Percentiles rank a stretch among this genome's conserved stretches.
phyloP scores from a whole-genome alignment of 2,888 invertebrate species.

The Leptinotarsa rubiginosa region DNA sequence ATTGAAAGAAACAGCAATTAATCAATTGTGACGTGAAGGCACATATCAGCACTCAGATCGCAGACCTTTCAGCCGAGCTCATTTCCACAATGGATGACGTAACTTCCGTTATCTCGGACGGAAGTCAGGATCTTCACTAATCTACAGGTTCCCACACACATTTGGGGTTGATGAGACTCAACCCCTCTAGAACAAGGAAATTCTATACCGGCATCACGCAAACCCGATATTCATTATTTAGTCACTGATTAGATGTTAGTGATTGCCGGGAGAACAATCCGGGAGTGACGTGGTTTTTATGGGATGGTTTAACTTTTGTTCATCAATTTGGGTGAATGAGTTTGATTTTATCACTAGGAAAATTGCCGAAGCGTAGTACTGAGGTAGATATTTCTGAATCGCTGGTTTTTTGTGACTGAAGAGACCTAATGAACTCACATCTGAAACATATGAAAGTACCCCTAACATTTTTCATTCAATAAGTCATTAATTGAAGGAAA shows the following conservation, averaged over 20 bases:
- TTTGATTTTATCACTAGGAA: not conserved
- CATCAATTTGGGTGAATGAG: not conserved
- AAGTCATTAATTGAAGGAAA: too few species aligned
- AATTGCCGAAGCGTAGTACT: not conserved
- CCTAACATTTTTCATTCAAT: too few species aligned
- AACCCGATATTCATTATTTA: conserved; percentile 41
- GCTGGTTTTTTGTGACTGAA: not conserved
- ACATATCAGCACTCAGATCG: not conserved
- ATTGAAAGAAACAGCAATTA: too few species aligned
- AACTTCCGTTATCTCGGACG: conserved; percentile 57
- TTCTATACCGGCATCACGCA: conserved; percentile 41
- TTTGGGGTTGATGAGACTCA: conserved; percentile 52
- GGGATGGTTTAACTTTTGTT: conserved; percentile 15
- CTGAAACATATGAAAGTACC: too few species aligned
- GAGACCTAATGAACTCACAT: not conserved
- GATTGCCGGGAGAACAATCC: conserved; percentile 15
- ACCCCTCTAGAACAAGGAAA: conserved; percentile 41
- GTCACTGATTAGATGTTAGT: conserved; percentile 42
- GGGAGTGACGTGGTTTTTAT: conserved; percentile 22
- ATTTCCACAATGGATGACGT: conserved; percentile 47
- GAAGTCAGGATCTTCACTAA: conserved; percentile 62
- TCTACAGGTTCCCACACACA: conserved; percentile 63
- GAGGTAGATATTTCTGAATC: not conserved
- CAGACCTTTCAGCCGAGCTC: conserved; percentile 27
- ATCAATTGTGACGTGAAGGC: too few species aligned